Evolutionary conservation across 1,140 invertebrate species (phyloP), one percentile per base, ranked within the genome.

Genomic region (Eufriesea mexicana): DNA sequence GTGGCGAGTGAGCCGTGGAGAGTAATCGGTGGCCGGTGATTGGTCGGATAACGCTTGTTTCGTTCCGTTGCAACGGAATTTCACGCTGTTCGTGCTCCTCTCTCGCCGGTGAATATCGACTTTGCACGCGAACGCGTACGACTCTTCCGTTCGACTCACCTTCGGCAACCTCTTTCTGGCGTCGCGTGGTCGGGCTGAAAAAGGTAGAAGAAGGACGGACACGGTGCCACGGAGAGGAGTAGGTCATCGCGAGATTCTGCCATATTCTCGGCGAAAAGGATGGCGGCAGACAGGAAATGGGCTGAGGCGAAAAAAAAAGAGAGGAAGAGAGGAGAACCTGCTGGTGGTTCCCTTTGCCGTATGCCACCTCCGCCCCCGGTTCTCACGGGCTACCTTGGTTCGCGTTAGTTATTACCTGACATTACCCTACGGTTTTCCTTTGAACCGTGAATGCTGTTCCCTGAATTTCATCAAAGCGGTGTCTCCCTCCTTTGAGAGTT

Each of bases 231-330:
- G 25, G 2, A 23, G n/a, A 28, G 2, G 62, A 83, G 47, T 70
- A 78, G 66, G 72, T 78, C 47, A 76, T 54, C 74, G 81, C 14
- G 45, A 35, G 72, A 76, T 68, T 68, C 51, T 54, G 35, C 35
- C 4, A 51, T 61, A 82, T 77, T 64, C 25, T 45, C 28, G 45
- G 28, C 25, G 42, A 49, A 42, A 59, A 66, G 64, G 42, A 77
- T 51, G 59, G 61, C 79, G 57, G 66, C n/a, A 55, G 84, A 79
- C 82, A 86, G 84, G 85, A 84, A 84, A 84, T 64, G 54, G 54
- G 45, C 57, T 54, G 83, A 57, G 18, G 76, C 9, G 64, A 64
- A 67, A 86, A 61, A 86, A 74, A 20, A 25, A 61, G 12, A 59
- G 16, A 20, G 16, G 23, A 14, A 49, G 5, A 49, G 45, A 28